Percentiles rank a stretch among this genome's conserved stretches.
These are phyloP conservation scores for Scomberomorus guttatus DNA, from an alignment of 2,797 vertebrate species.

Conservation along the genomic window DNA sequence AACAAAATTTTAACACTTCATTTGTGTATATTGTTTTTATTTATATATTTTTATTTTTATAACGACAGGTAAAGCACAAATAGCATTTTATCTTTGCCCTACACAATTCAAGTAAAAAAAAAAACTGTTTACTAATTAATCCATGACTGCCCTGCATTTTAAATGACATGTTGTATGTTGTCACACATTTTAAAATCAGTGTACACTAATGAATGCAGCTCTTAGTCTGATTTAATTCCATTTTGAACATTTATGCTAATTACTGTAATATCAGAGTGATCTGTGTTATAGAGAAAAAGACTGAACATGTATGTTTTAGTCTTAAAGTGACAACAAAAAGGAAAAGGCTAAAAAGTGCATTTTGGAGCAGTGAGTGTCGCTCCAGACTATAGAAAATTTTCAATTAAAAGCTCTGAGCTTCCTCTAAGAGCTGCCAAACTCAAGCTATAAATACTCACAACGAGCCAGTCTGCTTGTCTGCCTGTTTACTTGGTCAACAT, in stretches of 20 bases:
- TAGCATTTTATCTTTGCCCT: not conserved
- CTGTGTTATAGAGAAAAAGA: not conserved
- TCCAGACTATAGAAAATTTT: conserved; percentile 76
- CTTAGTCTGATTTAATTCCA: conserved; percentile 43
- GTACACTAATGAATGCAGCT: conserved; percentile 50
- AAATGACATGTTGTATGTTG: conserved; percentile 4
- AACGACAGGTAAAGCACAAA: not conserved
- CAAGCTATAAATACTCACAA: conserved; percentile 79
- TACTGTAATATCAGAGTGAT: conserved; percentile 19
- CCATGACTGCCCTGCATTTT: not conserved
- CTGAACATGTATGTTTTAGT: conserved; percentile 41
- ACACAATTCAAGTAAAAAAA: not conserved
- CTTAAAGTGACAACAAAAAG: conserved; percentile 42
- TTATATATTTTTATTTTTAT: not conserved
- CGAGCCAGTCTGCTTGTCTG: conserved; percentile 74
- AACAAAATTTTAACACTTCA: not conserved
- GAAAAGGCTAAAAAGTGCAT: conserved; percentile 68
- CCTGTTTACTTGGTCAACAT: conserved; percentile 78
- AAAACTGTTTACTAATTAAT: not conserved
- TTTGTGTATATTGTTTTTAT: not conserved
- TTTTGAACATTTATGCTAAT: conserved; percentile 52
- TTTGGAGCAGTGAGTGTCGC: conserved; percentile 46
- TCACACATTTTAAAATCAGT: conserved; percentile 45
- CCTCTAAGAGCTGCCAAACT: conserved; percentile 77
- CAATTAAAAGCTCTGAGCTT: conserved; percentile 76